A percentile compares a stretch with the other conserved stretches of the same genome.
These are phyloP conservation scores for Slavum lentiscoides DNA, from an alignment of 2,888 invertebrate species.

Conservation along the genomic window DNA sequence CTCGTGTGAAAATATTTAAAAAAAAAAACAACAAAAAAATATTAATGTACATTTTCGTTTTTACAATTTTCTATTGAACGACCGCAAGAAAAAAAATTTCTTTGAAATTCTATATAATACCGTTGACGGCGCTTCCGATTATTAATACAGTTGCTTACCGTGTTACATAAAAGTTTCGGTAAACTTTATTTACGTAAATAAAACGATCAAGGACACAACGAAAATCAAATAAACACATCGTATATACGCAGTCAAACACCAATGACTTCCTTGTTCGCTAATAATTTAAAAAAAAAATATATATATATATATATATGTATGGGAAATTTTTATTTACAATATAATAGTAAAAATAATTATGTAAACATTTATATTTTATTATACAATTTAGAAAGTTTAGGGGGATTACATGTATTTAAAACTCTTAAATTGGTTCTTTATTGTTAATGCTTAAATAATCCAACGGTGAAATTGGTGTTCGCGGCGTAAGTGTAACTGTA, in stretches of 20 bases:
- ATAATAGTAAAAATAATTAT: slow-evolving; percentile 15
- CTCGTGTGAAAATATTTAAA: no score
- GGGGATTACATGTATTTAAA: slow-evolving; percentile 2
- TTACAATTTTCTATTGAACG: no score
- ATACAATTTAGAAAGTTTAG: slow-evolving; percentile 36
- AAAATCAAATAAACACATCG: not conserved
- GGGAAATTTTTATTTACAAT: not conserved
- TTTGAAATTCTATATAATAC: no score
- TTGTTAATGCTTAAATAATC: not conserved
- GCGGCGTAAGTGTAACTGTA: not conserved
- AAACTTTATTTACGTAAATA: no score
- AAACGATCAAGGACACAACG: no score
- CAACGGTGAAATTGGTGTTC: not conserved
- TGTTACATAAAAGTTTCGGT: no score
- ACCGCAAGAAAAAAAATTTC: no score
- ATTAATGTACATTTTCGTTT: no score
- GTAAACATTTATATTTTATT: slow-evolving; percentile 30
- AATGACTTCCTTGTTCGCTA: not conserved
- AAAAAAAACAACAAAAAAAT: no score
- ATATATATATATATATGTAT: not conserved
- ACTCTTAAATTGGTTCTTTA: slow-evolving; percentile 4
- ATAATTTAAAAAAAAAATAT: not conserved
- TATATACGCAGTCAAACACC: not conserved
- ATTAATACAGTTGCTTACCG: no score
- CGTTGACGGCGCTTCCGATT: no score